Evolutionary conservation across 2,888 invertebrate genomes (phyloP), one percentile per base, ranked within the genome.

Genomic region (Buathra laborator): DNA sequence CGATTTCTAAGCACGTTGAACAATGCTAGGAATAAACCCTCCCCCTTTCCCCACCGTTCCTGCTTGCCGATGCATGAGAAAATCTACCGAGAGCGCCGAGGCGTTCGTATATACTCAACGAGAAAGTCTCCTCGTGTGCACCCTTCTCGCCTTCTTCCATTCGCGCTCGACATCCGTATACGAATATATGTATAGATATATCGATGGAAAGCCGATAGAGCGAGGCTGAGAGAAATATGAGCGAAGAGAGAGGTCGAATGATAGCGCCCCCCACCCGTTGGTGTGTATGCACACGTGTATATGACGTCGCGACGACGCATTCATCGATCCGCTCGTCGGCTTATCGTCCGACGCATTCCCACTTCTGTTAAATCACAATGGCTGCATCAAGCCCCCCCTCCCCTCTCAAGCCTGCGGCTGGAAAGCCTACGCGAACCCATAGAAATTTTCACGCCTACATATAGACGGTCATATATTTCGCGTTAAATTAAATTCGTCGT

Each of bases 1-100:
- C 68, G 85, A 82, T 68, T 75, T 80, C 87, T 84, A 83, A 83
- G 81, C 82, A 59, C 79, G 81, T 82, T 77, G 70, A 83, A 84
- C 84, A 81, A 86, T 84, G 82, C 80, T 51, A 84, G 78, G 71
- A 81, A 84, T 71, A 81, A 81, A 81, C 59, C 59, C 19, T 16
- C 24, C 59, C 59, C 3, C 59, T 24, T 14, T n/a, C 72, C 24
- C 32, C 48, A 10, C 56, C 37, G 43, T 68, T 67, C 51, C 56
- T 78, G 29, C 64, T 81, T 68, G 76, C 64, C 74, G 59, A 83
- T 86, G 77, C 86, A 85, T 80, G 83, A 85, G 80, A 74, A 83
- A 82, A 75, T 71, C 71, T 32, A 70, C 67, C 77, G 68, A 68
- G 67, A 68, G n/a, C 12, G 32, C 6, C n/a, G 12, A n/a, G 37